Evolutionary conservation across 1,140 invertebrate species (phyloP), one percentile per base, ranked within the genome.

Genomic region (Aphis gossypii): DNA sequence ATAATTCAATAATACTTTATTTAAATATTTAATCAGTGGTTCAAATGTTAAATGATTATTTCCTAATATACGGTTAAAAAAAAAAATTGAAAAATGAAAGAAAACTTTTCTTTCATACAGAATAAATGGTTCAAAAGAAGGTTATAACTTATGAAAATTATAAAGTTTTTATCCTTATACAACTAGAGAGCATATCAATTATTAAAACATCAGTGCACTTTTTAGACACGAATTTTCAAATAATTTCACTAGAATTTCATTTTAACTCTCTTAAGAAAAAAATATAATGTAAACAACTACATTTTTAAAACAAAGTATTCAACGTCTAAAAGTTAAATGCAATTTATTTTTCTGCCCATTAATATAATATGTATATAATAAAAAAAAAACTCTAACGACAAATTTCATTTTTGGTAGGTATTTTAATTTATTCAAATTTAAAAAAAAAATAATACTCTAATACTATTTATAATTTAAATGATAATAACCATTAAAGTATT

Each of bases 151-250:
- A 51, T 46, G 18, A 56, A 89, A 38, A 89, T 89, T 89, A 25
- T 89, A 89, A 89, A 89, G 35, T 89, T 89, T 89, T 89, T 89
- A 89, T 56, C 21, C 88, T 11, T 86, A 9, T 7, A 89, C n/a
- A 38, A 89, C 48, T 89, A 89, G 35, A 89, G 41, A 88, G 48
- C 88, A 56, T 89, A 89, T 89, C 23, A 41, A 89, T 89, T 54
- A 89, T 89, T 56, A 89, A 56, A 89, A 89, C 35, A 56, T 56
- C 88, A 89, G 51, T 54, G 41, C 35, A 89, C 88, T 89, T 41
- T 89, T 89, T 8, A 51, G 21, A 88, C 46, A n/a, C 3, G 14
- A 48, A 54, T 88, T 54, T 89, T 25, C 54, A 89, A 38, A 89
- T 56, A 56, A 89, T 89, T 56, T 56, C 23, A 54, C 48, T 54